phyloP scores from a whole-genome alignment of 2,797 vertebrate genomes.

The Novumbra hubbsi region DNA sequence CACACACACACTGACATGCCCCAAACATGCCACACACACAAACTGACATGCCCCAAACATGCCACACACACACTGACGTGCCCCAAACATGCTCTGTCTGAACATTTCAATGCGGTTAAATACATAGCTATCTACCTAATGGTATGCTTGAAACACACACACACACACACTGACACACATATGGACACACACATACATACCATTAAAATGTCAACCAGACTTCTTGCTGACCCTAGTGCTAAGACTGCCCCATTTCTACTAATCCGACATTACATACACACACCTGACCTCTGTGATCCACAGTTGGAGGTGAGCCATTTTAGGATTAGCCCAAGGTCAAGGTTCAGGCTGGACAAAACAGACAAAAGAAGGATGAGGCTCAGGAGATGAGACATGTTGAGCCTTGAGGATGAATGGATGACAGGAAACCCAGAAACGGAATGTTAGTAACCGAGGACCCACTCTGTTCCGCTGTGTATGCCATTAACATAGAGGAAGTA shows the following conservation, averaged over 20 bases:
- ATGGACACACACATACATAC: not conserved
- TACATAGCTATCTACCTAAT: too few species aligned
- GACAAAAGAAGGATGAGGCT: not conserved
- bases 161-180: not conserved
- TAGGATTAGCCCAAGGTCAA: not conserved
- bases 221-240: not conserved
- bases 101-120: too few species aligned
- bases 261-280: not conserved
- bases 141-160: not conserved
- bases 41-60: too few species aligned
- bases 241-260: not conserved
- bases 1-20: too few species aligned
- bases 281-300: too few species aligned
- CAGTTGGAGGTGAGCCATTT: not conserved
- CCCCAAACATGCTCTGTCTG: too few species aligned
- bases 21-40: too few species aligned
- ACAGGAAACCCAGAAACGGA: not conserved
- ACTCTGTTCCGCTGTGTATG: not conserved
- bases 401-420: not conserved
- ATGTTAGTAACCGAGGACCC: not conserved
- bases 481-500: not conserved
- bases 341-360: not conserved
- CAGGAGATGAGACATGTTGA: not conserved
- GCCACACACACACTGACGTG: too few species aligned
- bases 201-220: conserved; percentile 1